Base-by-base conservation (phyloP, 1,140 invertebrate species). In the Cyclargus thomasi region DNA sequence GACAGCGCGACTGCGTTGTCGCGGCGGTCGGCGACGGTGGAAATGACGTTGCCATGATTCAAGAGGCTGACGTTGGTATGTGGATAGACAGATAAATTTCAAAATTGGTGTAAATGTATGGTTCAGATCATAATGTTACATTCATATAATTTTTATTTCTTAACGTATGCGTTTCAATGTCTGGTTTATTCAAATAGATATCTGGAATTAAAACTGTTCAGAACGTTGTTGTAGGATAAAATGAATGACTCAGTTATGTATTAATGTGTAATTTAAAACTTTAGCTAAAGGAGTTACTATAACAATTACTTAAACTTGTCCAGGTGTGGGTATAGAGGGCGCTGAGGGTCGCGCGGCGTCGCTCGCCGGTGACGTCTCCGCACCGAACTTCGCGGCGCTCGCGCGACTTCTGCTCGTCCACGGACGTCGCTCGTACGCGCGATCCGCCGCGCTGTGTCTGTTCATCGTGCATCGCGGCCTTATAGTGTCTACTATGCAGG, bases 401-500 rank as follows among this genome's bases (percentile, higher is more conserved):
- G 93, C 95, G 20, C 93, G 96, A 57, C 92, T 99, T 20, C 87
- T 99, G 57, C 88, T 99, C 39, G 97, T 99, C 1, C 99, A 99
- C 90, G 99, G 99, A 0, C 93, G 99, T 68, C 94, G 98, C 77
- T 97, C 97, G 74, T 99, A 99, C 81, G 99, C 99, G 91, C 92
- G 99, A 63, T 99, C 98, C 1, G 98, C 98, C 17, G 95, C 97
- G 0, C 92, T 99, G 0, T 97, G 97, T 78, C 98, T 99, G 90
- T 99, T 99, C 88, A 98, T 99, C 53, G 99, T 99, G 82, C 99
- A 99, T 90, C 93, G 99, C 62, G 99, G 99, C 67, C 93, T 99
- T 53, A 99, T 99, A 78, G 99, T 99, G 66, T 98, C 98, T 8
- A 99, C 97, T 11, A 99, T 99, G 96, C 99, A 99, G 84, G 99